phyloP scores from a whole-genome alignment of 2,797 vertebrate genomes.

The Periparus ater region DNA sequence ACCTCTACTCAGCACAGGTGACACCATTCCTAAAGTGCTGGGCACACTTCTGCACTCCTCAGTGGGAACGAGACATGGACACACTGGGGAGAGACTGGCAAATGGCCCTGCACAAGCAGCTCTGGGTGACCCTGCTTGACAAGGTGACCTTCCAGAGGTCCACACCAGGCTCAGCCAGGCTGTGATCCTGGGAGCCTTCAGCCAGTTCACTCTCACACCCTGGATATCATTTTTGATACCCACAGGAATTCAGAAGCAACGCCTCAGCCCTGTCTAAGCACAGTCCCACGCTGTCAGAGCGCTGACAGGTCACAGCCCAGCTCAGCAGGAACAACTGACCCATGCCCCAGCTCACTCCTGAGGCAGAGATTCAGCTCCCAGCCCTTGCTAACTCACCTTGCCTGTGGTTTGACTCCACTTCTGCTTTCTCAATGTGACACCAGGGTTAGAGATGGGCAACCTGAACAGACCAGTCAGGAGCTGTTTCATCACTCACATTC shows the following conservation, averaged over 20 bases:
- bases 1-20: not conserved
- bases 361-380: not conserved
- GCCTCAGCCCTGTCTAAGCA: not conserved
- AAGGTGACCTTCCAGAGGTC: not conserved
- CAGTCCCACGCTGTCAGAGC: not conserved
- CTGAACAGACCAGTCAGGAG: not conserved
- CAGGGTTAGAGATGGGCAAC: not conserved
- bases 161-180: not conserved
- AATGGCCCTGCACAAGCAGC: not conserved
- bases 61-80: not conserved
- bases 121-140: not conserved
- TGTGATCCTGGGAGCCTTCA: not conserved
- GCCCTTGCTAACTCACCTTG: not conserved
- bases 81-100: not conserved
- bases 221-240: rapidly evolving
- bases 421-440: not conserved
- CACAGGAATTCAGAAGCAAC: not conserved
- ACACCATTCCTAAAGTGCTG: not conserved
- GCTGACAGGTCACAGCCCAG: not conserved
- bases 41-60: not conserved
- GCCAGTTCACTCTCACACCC: not conserved
- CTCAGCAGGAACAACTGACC: not conserved
- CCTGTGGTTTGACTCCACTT: not conserved
- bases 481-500: not conserved
- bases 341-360: rapidly evolving